Percentiles rank a stretch among this genome's conserved stretches.
Evolutionary conservation across 2,113 vertebrate species (phyloP).

Genomic region (Corydoras maculifer): DNA sequence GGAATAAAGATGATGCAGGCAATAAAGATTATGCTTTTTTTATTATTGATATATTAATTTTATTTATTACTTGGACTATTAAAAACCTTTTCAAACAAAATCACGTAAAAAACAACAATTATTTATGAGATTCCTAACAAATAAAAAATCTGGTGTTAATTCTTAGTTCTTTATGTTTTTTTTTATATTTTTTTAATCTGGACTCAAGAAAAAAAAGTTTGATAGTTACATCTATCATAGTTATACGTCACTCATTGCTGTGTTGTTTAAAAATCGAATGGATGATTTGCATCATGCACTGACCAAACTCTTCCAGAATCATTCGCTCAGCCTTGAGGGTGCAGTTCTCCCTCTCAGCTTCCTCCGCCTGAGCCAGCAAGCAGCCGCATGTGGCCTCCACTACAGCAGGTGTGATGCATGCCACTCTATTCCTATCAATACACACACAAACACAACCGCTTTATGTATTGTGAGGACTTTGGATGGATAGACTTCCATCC

Average conservation of each 20-base stretch:
- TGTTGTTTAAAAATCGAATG: conserved; percentile 44
- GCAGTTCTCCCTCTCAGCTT: not conserved
- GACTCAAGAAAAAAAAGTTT: not conserved
- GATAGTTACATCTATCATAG: not conserved
- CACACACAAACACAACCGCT: conserved; percentile 15
- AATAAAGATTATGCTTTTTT: too few species aligned
- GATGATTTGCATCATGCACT: not conserved
- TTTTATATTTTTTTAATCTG: not conserved
- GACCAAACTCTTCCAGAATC: not conserved
- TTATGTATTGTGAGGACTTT: too few species aligned
- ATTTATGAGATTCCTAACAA: too few species aligned
- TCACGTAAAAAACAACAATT: too few species aligned
- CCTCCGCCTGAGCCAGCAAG: not conserved
- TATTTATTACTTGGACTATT: too few species aligned
- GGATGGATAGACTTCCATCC: too few species aligned
- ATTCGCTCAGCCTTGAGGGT: not conserved
- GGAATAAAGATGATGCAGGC: too few species aligned
- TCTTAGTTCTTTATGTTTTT: too few species aligned
- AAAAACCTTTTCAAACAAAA: too few species aligned
- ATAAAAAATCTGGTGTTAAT: too few species aligned
- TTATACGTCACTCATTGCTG: not conserved
- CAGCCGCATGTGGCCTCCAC: conserved; percentile 1
- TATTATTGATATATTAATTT: too few species aligned
- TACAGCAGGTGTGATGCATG: not conserved
- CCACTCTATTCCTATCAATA: not conserved